These are phyloP conservation scores for Prunella strophiata DNA, from an alignment of 2,797 vertebrate genomes.

Conservation along the genomic window DNA sequence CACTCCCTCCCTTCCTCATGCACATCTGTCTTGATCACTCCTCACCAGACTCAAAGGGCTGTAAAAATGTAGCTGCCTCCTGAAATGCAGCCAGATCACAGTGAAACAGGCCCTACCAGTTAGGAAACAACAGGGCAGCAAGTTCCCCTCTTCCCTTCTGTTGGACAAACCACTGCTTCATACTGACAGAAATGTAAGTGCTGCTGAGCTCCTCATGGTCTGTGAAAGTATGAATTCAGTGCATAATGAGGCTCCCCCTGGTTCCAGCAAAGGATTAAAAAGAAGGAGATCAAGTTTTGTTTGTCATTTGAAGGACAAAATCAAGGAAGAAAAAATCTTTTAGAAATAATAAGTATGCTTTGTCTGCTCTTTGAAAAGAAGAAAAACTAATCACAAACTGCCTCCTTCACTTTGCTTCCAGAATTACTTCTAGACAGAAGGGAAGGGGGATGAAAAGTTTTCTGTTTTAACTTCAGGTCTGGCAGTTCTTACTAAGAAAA, in stretches of 20 bases:
- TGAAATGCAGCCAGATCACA: background rate
- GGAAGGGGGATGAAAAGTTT: background rate
- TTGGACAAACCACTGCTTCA: background rate
- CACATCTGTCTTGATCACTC: background rate
- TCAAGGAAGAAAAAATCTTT: background rate
- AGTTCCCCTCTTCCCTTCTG: background rate
- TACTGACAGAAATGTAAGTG: background rate
- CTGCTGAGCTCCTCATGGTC: background rate
- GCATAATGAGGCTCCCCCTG: background rate
- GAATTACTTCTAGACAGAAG: background rate
- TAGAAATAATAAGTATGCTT: background rate
- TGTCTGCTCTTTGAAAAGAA: background rate
- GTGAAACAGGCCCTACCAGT: background rate
- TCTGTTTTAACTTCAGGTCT: background rate
- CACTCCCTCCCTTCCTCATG: background rate
- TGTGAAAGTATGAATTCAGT: background rate
- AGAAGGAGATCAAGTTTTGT: background rate
- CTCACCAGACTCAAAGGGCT: background rate
- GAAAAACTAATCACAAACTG: background rate
- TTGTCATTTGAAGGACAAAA: background rate
- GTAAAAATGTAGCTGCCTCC: background rate
- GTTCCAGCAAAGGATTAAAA: background rate
- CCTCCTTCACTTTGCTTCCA: background rate
- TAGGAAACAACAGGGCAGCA: background rate
- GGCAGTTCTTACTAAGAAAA: background rate